Conservation (phyloP, 1,140 invertebrate genomes). For the Brachionus manjavacas region DNA sequence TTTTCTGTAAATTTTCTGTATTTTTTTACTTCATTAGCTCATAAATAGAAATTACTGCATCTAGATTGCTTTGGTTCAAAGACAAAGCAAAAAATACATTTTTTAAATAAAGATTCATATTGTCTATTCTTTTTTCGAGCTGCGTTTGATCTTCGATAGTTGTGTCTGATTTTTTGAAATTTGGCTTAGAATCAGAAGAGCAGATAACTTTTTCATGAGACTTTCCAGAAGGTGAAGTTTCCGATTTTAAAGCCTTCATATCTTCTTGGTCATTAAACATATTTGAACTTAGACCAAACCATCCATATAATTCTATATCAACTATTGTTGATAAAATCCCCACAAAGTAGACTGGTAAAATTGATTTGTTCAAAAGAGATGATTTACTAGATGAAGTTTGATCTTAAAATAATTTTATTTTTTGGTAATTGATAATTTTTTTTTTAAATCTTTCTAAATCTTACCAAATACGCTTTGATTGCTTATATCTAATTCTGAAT, state of each 20-base stretch:
- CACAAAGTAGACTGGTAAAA: slow-evolving; percentile 30
- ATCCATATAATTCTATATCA: slow-evolving; percentile 22
- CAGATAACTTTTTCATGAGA: slow-evolving; percentile 9
- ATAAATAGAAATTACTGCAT: slow-evolving; percentile 29
- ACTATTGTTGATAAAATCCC: slow-evolving; percentile 27
- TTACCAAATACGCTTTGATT: neutral
- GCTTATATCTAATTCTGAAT: neutral
- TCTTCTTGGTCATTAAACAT: slow-evolving; percentile 1
- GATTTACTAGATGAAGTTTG: neutral
- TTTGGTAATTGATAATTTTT: neutral
- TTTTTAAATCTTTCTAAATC: neutral
- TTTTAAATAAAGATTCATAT: slow-evolving; percentile 26
- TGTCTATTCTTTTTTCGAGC: slow-evolving; percentile 8
- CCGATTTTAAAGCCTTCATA: neutral
- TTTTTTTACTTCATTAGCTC: slow-evolving; percentile 33
- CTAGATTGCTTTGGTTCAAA: slow-evolving; percentile 17
- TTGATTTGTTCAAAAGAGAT: slow-evolving; percentile 26
- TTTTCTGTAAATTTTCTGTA: neutral
- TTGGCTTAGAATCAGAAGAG: neutral
- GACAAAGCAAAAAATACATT: slow-evolving; percentile 39
- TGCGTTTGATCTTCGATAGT: neutral
- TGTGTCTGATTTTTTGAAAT: neutral
- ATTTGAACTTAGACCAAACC: slow-evolving; percentile 21
- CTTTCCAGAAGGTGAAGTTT: slow-evolving; percentile 10
- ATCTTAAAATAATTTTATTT: slow-evolving; percentile 16